Evolutionary conservation across 1,140 invertebrate genomes (phyloP), one percentile per base, ranked within the genome.

Genomic region (Nasonia giraulti): DNA sequence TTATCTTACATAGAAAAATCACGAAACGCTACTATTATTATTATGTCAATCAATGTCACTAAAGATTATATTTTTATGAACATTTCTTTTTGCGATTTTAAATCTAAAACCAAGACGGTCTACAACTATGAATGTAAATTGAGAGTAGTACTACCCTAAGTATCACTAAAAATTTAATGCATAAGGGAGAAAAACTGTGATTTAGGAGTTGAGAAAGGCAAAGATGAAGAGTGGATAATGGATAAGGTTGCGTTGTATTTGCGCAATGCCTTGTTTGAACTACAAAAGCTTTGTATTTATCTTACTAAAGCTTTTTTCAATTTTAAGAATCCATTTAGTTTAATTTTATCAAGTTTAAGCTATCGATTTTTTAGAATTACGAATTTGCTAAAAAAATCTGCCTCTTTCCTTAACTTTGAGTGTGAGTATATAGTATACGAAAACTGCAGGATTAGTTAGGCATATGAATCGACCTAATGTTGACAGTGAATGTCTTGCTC

Each of bases 1-100:
- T 83, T 87, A 31, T 83, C 68, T 86, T 66, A 47, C 17, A 68
- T 3, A 62, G 20, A 62, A 62, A 76, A 76, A 83, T 77, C 44
- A 0, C 8, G 76, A 33, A 62, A n/a, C 23, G 33, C n/a, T 82
- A 79, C 27, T 73, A 78, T 84, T 69, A 69, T 37, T 37, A 69
- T 37, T 37, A 37, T 37, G 33, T 71, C 1, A 33, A 27, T 31
- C 10, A 44, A 44, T 11, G 40, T 44, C 40, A 44, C 7, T 27
- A 44, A 44, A 44, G 8, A 44, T 62, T 20, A 62, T 62, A 62
- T 6, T n/a, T 7, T 62, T n/a, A 62, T n/a, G 4, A 37, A n/a
- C 1, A 62, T 20, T 17, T 62, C 4, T 62, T n/a, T 62, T 62
- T 7, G 17, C 5, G n/a, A n/a, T 62, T 27, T 27, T 17, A 17